Evolutionary conservation across 2,797 vertebrate species (phyloP).

Genomic region (Sorex maritimensis): DNA sequence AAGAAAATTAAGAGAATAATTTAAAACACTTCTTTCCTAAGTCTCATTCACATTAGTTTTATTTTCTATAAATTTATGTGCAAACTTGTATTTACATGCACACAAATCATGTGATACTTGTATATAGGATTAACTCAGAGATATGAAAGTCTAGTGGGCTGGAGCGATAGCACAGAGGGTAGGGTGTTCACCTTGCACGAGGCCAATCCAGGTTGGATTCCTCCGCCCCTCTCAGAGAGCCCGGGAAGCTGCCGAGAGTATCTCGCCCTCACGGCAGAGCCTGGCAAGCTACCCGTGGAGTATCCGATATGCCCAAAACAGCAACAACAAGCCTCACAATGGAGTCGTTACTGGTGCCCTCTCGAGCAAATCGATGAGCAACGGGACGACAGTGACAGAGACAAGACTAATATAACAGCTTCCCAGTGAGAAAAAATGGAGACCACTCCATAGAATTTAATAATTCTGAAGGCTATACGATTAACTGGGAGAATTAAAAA

Average conservation of each 20-base stretch:
- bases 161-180: no score
- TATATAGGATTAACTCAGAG: constrained; percentile 10
- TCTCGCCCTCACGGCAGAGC: no score
- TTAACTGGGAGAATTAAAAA: background rate
- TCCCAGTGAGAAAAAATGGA: background rate
- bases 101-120: background rate
- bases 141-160: background rate
- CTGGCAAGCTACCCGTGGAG: no score
- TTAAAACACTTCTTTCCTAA: background rate
- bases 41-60: background rate
- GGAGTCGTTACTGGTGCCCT: no score
- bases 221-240: no score
- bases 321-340: no score
- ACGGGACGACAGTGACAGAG: no score
- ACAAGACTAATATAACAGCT: background rate
- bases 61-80: background rate
- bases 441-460: background rate
- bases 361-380: no score
- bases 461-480: background rate
- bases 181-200: no score
- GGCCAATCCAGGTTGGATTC: no score
- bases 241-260: no score
- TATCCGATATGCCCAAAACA: no score
- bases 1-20: background rate
- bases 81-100: background rate